phyloP scores from a whole-genome alignment of 2,888 invertebrate species.

The Stramonita haemastoma region DNA sequence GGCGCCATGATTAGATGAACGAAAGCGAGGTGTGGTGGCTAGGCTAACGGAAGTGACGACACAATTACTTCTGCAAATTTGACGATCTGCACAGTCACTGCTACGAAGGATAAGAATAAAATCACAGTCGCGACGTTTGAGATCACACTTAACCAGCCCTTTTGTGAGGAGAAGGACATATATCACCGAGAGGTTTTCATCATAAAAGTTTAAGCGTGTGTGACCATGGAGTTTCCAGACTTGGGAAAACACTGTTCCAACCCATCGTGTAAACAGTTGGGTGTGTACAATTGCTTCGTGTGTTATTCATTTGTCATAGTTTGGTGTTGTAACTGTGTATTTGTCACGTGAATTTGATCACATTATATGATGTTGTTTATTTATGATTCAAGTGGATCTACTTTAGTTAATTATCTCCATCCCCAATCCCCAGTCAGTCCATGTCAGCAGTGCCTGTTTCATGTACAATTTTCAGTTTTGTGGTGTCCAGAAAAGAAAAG shows the following conservation, averaged over 20 bases:
- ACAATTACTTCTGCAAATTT: constrained; percentile 34
- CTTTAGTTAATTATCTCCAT: too few species aligned
- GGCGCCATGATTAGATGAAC: constrained; percentile 50
- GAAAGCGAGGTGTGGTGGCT: constrained; percentile 31
- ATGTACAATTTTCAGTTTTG: too few species aligned
- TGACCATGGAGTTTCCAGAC: constrained; percentile 91
- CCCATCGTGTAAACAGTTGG: constrained; percentile 88
- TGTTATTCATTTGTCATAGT: too few species aligned
- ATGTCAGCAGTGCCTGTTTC: too few species aligned
- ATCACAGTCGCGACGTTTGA: background rate
- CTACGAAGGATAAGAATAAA: background rate
- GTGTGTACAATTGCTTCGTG: constrained; percentile 78
- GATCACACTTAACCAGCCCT: background rate
- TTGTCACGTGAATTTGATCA: too few species aligned
- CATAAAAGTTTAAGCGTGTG: background rate
- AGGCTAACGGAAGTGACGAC: constrained; percentile 38
- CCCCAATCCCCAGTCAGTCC: too few species aligned
- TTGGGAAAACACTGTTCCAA: constrained; percentile 93
- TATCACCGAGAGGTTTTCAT: background rate
- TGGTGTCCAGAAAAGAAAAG: too few species aligned
- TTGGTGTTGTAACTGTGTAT: too few species aligned
- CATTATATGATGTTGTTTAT: too few species aligned
- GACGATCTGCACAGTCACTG: constrained; percentile 44
- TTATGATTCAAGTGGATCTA: too few species aligned
- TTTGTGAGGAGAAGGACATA: background rate